These are phyloP conservation scores for Lasioglossum zephyrum DNA, from an alignment of 2,888 invertebrate genomes.

Conservation along the genomic window DNA sequence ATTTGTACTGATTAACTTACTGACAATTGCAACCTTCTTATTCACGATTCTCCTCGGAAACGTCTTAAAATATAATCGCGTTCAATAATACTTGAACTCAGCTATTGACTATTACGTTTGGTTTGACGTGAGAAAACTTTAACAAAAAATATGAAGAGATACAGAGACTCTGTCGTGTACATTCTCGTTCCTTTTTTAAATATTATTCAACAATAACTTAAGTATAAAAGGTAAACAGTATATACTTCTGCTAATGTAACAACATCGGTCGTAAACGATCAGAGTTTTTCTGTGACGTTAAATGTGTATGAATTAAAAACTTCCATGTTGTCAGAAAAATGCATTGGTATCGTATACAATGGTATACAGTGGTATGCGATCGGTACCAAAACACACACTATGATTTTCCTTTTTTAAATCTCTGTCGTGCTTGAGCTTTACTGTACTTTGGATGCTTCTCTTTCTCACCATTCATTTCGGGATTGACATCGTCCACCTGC, in stretches of 20 bases:
- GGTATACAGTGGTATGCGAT: neutral
- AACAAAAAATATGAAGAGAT: constrained; percentile 33
- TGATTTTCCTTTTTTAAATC: constrained; percentile 90
- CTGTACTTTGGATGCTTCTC: constrained; percentile 86
- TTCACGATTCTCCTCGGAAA: constrained; percentile 27
- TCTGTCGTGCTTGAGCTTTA: constrained; percentile 91
- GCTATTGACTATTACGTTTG: constrained; percentile 20
- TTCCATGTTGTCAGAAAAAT: constrained; percentile 33
- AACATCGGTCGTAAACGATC: constrained; percentile 27
- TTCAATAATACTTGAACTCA: constrained; percentile 13
- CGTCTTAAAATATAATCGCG: constrained; percentile 24
- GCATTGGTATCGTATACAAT: neutral
- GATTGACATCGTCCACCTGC: constrained; percentile 69
- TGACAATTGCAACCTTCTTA: constrained; percentile 41
- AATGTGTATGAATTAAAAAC: constrained; percentile 37
- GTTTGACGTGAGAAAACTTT: constrained; percentile 15
- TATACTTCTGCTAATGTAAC: constrained; percentile 26
- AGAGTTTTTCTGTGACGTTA: constrained; percentile 34
- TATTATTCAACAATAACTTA: constrained; percentile 43
- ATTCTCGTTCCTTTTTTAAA: constrained; percentile 29
- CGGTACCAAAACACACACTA: constrained; percentile 78
- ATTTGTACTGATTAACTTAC: constrained; percentile 56
- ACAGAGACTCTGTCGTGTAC: constrained; percentile 16
- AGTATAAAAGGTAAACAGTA: constrained; percentile 46
- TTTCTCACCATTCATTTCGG: constrained; percentile 74